Base-by-base conservation (phyloP, 2,888 invertebrate genomes). In the Leptothorax acervorum region DNA sequence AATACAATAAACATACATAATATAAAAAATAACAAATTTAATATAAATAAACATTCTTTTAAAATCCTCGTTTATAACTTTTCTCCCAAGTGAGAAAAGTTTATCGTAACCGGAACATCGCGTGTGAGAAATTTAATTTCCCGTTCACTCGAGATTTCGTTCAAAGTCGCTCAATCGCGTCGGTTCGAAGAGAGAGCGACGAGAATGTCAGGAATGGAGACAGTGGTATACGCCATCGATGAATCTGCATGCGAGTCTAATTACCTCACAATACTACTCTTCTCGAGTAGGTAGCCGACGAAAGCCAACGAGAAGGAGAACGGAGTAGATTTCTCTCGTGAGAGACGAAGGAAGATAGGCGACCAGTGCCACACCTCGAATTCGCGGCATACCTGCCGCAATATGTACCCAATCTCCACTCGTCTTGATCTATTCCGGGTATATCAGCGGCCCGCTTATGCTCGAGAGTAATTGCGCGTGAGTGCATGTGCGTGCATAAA, bases 311-410 rank as follows among this genome's bases (percentile, higher is more conserved):
- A 35, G 35, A 6, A 35, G 35, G 81, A 82, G 87, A 87, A 88
- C 23, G 85, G 45, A 78, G n/a, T 55, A 71, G 71, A 75, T 86
- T 87, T 87, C 85, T 88, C 85, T 82, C 66, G 73, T 86, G 83
- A 73, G 85, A 83, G 86, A 74, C 68, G 87, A 74, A 75, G 73
- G 73, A 57, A 48, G 76, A 42, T 53, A 68, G 76, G 82, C 71
- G 71, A 60, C 71, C 48, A 70, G 73, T 82, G 92, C 93, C 94
- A 93, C 94, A 93, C 94, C 94, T 94, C 92, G 92, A 94, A 94
- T 93, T 92, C 92, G 92, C 93, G 87, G 92, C 92, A 94, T 94
- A 93, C 93, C 92, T 85, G 62, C 87, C 28, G 79, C 12, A 60
- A 45, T 63, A 81, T 83, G 79, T 87, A 84, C 88, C 90, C 89